Evolutionary conservation across 2,797 vertebrate species (phyloP).

Genomic region (Microhierax caerulescens): DNA sequence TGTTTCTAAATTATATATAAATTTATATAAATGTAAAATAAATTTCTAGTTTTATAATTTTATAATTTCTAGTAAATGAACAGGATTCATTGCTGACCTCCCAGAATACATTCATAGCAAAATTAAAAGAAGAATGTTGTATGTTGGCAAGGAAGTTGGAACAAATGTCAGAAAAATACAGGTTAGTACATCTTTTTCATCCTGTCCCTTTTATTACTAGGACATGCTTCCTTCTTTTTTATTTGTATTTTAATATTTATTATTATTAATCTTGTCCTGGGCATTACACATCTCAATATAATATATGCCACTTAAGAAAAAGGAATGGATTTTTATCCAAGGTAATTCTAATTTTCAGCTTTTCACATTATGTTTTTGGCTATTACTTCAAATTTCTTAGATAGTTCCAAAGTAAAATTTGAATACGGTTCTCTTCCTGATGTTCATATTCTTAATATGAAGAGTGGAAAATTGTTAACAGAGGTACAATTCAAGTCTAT

Average conservation of each 20-base stretch:
- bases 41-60: not conserved
- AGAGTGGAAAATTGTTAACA: not conserved
- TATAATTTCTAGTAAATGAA: constrained; percentile 83
- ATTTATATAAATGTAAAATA: not conserved
- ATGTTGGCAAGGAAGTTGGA: constrained; percentile 83
- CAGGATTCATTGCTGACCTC: constrained; percentile 84
- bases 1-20: not conserved
- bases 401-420: not conserved
- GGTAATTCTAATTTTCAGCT: not conserved
- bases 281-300: not conserved
- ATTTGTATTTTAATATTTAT: not conserved
- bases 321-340: not conserved
- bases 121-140: constrained; percentile 88
- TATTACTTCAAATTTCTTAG: not conserved
- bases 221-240: not conserved
- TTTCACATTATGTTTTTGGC: not conserved
- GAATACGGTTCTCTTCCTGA: not conserved
- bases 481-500: not conserved
- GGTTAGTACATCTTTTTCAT: constrained; percentile 73
- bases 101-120: constrained; percentile 88
- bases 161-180: constrained; percentile 81
- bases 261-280: not conserved
- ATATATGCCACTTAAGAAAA: not conserved
- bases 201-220: not conserved
- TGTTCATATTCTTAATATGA: not conserved